Evolutionary conservation across 2,888 invertebrate genomes (phyloP), one percentile per base, ranked within the genome.

Genomic region (Apotomis capreana): DNA sequence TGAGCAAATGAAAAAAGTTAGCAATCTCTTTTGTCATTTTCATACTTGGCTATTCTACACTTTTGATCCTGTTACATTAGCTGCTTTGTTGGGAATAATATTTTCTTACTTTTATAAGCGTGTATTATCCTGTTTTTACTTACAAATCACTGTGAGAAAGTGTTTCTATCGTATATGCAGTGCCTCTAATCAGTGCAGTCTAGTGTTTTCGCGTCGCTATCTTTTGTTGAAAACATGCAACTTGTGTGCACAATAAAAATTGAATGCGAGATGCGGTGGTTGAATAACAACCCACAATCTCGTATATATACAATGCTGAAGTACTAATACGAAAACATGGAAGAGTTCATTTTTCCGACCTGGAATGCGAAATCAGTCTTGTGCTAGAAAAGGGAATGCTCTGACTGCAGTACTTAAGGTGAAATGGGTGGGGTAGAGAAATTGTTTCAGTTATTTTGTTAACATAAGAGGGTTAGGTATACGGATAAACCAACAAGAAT

Each of bases 221-320:
- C 5, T 3, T 63, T 63, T 63, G 54, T 54, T n/a, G 26, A 15
- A 37, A 63, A 54, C n/a, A 36, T 63, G 54, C 40, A 63, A 40
- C 63, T 36, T 63, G 54, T 49, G 49, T 54, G 37, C 5, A 54
- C 63, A 54, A 36, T 40, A 63, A 52, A 15, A 54, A 15, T 52
- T 5, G 5, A 52, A 13, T 59, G 59, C n/a, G 9, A 40, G 40
- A 40, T 8, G 3, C n/a, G 0, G 5, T 37, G 15, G 57, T 6
- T 12, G 37, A 3, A 58, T 36, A 58, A n/a, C 37, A 12, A 12
- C 12, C 37, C 36, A 6, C 5, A n/a, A 58, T 44, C 8, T 13
- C 36, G 44, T 3, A 13, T 3, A 13, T 3, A 15, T 44, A 15
- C 40, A 44, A 44, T 60, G 60, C 44, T 13, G 44, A 15, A 60